Base-by-base conservation (phyloP, 2,888 invertebrate species). In the Mechanitis mazaeus region DNA sequence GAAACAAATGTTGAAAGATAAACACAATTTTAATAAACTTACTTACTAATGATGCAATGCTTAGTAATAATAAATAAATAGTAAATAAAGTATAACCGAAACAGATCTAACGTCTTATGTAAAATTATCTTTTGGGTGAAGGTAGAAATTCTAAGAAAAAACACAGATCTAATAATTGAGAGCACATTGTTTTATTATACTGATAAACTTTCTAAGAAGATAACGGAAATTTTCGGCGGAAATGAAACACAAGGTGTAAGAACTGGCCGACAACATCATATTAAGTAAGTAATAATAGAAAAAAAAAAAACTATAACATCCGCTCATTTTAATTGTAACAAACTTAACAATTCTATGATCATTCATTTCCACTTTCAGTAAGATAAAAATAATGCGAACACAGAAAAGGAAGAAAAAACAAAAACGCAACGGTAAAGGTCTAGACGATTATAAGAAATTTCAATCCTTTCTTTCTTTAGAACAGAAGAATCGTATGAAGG, bases 401-500 rank as follows among this genome's bases (percentile, higher is more conserved):
- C 45, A 28, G 9, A n/a, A 54, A 54, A 6, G 45, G 47, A 56
- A 2, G 31, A 31, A 7, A 9, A 11, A 50, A 50, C 2, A 2
- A 42, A 11, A 9, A 9, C 9, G 28, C 47, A 47, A 31, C 7
- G 31, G 2, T 31, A 28, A 31, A 50, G 11, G 50, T 31, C 50
- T 69, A 12, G 67, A 69, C 7, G 38, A 33, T 2, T 69, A 69
- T 50, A 1, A 3, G 0, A 57, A 55, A 3, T n/a, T 64, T 3
- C 45, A 54, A 1, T 45, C 53, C 12, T 0, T 12, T 2, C 62
- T 69, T 0, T 45, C 61, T 7, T 20, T 67, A n/a, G 45, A 58
- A 2, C 61, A 65, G n/a, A 55, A 55, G 31, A 69, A 66, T 38
- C 55, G 20, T 2, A 59, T 69, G 55, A 60, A 46, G n/a, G 64